A percentile compares a stretch with the other conserved stretches of the same genome.
phyloP scores from a whole-genome alignment of 2,888 invertebrate species.

The Campoplex capitator region DNA sequence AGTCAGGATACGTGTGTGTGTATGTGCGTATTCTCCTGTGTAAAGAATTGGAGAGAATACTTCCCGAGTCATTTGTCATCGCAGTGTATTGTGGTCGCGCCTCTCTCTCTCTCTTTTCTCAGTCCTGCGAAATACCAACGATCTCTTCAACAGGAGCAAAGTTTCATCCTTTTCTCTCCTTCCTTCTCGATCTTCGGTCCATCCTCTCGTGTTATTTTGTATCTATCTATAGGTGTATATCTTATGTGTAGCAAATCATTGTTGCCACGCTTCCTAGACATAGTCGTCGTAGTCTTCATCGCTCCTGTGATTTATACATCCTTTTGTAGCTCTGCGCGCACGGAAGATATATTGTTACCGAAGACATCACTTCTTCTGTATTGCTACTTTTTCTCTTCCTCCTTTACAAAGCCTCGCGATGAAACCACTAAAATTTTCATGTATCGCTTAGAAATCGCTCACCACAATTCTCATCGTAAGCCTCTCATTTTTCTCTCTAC shows the following conservation, averaged over 20 bases:
- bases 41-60: conserved; percentile 50
- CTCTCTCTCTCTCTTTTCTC: conserved; percentile 72
- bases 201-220: conserved; percentile 56
- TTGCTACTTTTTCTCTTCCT: conserved; percentile 35
- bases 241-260: conserved; percentile 76
- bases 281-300: conserved; percentile 63
- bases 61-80: conserved; percentile 82
- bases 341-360: conserved; percentile 58
- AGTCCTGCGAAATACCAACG: conserved; percentile 71
- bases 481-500: conserved; percentile 34
- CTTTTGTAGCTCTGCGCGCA: conserved; percentile 70
- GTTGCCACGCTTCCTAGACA: conserved; percentile 77
- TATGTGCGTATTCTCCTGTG: background rate
- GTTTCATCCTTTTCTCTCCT: conserved; percentile 27
- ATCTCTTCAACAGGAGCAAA: conserved; percentile 37
- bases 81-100: conserved; percentile 83
- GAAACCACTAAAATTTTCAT: conserved; percentile 72
- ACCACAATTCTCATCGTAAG: conserved; percentile 32
- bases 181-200: conserved; percentile 37
- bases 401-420: conserved; percentile 46
- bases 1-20: conserved; percentile 25
- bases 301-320: conserved; percentile 82
- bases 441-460: conserved; percentile 46
- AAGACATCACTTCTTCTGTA: conserved; percentile 49
- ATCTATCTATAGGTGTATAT: conserved; percentile 28